Base-by-base conservation (phyloP, 2,888 invertebrate genomes). In the Gari tellinella region DNA sequence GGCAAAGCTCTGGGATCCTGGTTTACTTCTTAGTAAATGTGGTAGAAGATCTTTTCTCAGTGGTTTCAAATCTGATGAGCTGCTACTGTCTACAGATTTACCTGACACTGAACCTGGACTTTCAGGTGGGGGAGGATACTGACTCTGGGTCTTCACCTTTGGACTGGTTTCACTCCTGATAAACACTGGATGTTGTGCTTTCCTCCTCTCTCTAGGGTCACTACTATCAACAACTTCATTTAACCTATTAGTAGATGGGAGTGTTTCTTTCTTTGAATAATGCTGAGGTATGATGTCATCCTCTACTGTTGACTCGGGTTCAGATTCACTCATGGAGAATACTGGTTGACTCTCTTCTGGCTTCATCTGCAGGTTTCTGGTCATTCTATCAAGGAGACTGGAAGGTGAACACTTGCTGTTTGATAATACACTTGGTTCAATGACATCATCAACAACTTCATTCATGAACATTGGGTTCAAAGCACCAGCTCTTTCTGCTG, bases 111-210 rank as follows among this genome's bases (percentile, higher is more conserved):
- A 26, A 17, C 64, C 61, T 41, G 60, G 63, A 48, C 58, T 63
- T 23, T 17, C 56, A 21, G 51, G n/a, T 31, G n/a, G 46, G n/a
- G 51, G n/a, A 17, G n/a, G 46, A 17, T 45, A 31, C 25, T 56
- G 55, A 21, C 31, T 38, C n/a, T 51, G 55, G 56, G 43, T 19
- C 14, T 64, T 67, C 15, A 61, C 48, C 43, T 66, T 72, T 40
- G 77, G 72, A 69, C 72, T 72, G 7, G 72, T 72, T 57, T 68
- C 77, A 77, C 77, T 56, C 43, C 56, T 72, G 19, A 68, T 25
- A 21, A 69, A 23, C 19, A 7, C 38, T 31, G 31, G 31, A 31
- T 31, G 10, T 31, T 31, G 31, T 31, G 4, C 31, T 10, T 31
- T 10, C 4, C 10, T 10, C 31, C 31, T 31, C 10, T 31, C 31